Evolutionary conservation across 1,140 invertebrate species (phyloP).

Genomic region (Atopsyche davidsoni): DNA sequence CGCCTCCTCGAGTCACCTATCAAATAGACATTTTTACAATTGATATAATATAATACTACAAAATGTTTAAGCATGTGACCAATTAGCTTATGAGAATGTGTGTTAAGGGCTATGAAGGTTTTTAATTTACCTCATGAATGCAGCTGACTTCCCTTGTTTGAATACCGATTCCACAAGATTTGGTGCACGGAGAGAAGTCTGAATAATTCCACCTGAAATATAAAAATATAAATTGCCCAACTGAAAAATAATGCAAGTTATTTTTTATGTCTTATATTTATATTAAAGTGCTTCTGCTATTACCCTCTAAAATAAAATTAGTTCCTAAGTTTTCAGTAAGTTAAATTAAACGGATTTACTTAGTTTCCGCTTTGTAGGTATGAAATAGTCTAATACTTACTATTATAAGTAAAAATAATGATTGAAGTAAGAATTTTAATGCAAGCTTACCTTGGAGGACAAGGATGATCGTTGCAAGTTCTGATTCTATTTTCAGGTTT

Average conservation of each 20-base stretch:
- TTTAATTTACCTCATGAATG: slow-evolving; percentile 68
- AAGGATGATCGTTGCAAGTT: slow-evolving; percentile 90
- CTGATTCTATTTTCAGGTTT: slow-evolving; percentile 84
- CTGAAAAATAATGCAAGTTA: background rate
- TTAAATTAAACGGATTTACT: no score
- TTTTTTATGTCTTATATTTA: background rate
- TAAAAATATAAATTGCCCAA: slow-evolving; percentile 22
- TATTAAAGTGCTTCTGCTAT: background rate
- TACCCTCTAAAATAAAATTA: background rate
- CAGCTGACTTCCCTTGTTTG: slow-evolving; percentile 83
- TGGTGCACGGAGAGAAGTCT: slow-evolving; percentile 78
- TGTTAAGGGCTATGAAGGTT: background rate
- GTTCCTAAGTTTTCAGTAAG: no score
- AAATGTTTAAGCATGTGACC: no score
- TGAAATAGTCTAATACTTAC: no score
- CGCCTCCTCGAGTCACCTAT: slow-evolving; percentile 71
- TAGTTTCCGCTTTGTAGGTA: no score
- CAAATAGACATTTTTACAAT: no score
- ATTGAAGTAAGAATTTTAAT: no score
- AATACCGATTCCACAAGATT: slow-evolving; percentile 87
- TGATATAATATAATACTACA: no score
- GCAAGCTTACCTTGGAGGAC: slow-evolving; percentile 75
- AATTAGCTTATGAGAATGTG: no score
- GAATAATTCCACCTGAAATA: slow-evolving; percentile 75
- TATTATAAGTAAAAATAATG: no score